Percentiles rank a stretch among this genome's conserved stretches.
These are phyloP conservation scores for Solenodon paradoxus DNA, from an alignment of 2,113 vertebrate genomes.

Conservation along the genomic window DNA sequence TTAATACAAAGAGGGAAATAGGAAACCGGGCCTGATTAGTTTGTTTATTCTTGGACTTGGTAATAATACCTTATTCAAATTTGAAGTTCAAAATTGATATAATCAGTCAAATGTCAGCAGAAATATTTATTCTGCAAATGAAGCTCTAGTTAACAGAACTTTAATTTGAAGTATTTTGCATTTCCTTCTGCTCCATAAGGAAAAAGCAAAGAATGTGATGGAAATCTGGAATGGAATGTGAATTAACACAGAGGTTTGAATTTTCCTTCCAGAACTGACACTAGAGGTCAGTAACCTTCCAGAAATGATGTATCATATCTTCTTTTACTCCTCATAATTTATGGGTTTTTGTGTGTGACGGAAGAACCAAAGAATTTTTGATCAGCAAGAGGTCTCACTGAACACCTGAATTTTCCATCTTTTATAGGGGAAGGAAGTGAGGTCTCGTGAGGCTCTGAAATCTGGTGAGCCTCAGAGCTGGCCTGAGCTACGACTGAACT, in stretches of 20 bases:
- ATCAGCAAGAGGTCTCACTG: background rate
- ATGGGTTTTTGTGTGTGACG: background rate
- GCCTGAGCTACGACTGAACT: background rate
- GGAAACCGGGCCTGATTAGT: slow-evolving; percentile 83
- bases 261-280: background rate
- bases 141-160: slow-evolving; percentile 83
- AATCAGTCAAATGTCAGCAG: slow-evolving; percentile 86
- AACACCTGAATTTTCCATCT: background rate
- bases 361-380: background rate
- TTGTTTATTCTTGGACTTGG: slow-evolving; percentile 86
- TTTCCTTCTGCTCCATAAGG: slow-evolving; percentile 20
- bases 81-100: slow-evolving; percentile 86
- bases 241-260: background rate
- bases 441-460: no score
- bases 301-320: background rate
- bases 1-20: slow-evolving; percentile 84
- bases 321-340: background rate
- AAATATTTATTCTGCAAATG: slow-evolving; percentile 86
- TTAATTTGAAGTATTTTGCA: slow-evolving; percentile 81
- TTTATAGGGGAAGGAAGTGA: background rate
- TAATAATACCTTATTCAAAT: slow-evolving; percentile 88
- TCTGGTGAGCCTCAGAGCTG: background rate
- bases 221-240: background rate
- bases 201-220: background rate
- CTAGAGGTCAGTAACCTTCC: slow-evolving; percentile 54